These are phyloP conservation scores for Paradisaea rubra DNA, from an alignment of 2,113 vertebrate genomes.

Conservation along the genomic window DNA sequence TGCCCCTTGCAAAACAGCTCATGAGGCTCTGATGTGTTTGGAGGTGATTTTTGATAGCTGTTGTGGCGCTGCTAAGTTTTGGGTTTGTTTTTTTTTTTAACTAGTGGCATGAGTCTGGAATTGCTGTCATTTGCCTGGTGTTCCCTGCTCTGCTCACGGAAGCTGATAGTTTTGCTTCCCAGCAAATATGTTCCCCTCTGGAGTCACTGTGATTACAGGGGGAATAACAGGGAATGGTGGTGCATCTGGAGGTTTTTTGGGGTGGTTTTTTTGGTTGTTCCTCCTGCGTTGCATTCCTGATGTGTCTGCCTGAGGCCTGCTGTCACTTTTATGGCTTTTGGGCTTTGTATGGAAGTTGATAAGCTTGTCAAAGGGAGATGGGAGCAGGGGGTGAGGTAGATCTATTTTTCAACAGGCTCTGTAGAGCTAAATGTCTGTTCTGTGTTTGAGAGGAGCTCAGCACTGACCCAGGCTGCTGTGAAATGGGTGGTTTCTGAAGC, in stretches of 20 bases:
- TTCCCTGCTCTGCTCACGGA: neutral
- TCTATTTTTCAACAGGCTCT: neutral
- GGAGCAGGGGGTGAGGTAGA: neutral
- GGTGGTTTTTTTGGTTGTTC: neutral
- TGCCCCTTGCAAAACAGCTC: neutral
- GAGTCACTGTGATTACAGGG: neutral
- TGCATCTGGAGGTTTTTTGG: neutral
- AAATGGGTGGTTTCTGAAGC: neutral
- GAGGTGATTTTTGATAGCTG: neutral
- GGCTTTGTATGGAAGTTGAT: neutral
- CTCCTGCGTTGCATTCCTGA: neutral
- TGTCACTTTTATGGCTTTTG: neutral
- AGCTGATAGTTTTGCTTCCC: neutral
- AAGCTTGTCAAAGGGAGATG: neutral
- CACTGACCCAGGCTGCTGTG: neutral
- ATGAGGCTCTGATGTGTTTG: neutral
- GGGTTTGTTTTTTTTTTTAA: neutral
- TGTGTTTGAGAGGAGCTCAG: neutral
- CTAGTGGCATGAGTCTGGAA: neutral
- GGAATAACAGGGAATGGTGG: neutral
- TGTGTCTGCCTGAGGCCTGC: neutral
- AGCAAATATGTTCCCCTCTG: neutral
- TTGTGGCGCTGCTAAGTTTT: neutral
- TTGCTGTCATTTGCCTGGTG: accelerated
- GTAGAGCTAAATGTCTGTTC: neutral